Evolutionary conservation across 2,113 vertebrate genomes (phyloP), one percentile per base, ranked within the genome.

Genomic region (Tupaia tana): DNA sequence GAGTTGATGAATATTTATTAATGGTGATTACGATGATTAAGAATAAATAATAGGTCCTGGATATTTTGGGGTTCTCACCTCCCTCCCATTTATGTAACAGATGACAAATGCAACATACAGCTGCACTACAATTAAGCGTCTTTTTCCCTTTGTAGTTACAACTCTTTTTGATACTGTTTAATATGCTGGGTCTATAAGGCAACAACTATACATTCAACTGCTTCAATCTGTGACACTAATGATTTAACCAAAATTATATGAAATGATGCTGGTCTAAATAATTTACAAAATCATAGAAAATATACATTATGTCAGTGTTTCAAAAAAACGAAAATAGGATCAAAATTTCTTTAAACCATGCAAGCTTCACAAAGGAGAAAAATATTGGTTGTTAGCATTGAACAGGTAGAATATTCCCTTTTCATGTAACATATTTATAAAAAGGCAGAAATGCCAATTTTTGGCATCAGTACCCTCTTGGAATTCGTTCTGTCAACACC

Each of bases 101-200:
- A 97, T 97, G 96, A 97, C 94, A 97, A 98, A 98, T 96, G 78
- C 64, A 97, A 80, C 24, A 70, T 90, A 95, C 95, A 98, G 95
- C 96, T 98, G 97, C 82, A 93, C 75, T 69, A 20, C 93, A 97
- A 98, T 98, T 98, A 98, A 96, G 77, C 91, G 96, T 58, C 89
- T 92, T 98, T 97, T 92, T 97, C 34, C 34, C 54, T 93, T 93
- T 86, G 80, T 83, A 96, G 71, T 94, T 96, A 75, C 24, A 96
- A 73, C 58, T 70, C 29, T 95, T 94, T 89, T 22, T 88, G 63
- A 86, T 93, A 67, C 81, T 82, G 34, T 92, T 96, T 93, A 93
- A 94, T 88, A 93, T 95, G 13, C 73, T 88, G 24, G 54, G 54
- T 93, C 71, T 95, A 43, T 70, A 96, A 94, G 61, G 71, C 91